Evolutionary conservation across 2,797 vertebrate genomes (phyloP), one percentile per base, ranked within the genome.

Genomic region (Molossus alvarezi): DNA sequence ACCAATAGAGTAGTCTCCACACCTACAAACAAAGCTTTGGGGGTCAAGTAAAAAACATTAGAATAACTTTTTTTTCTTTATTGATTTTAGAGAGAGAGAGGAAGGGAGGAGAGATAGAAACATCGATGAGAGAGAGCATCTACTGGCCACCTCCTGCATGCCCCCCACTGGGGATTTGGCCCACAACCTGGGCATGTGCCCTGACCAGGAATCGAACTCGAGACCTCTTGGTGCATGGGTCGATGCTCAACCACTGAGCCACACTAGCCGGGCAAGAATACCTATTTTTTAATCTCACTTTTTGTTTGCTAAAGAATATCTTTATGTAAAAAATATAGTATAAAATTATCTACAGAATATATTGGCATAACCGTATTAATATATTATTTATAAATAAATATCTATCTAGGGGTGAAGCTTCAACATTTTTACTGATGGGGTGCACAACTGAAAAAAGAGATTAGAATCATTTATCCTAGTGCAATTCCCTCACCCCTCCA

Each of bases 321-420:
- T 82, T 90, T 76, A 80, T 51, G 25, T 72, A 91, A 82, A 27
- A 64, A 75, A 55, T 25, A 55, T 48, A 84, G 6, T 90, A 95
- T 29, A 83, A 55, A 76, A 76, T 58, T 17, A 71, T 37, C 64
- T 64, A 82, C 76, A 62, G 91, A 55, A 51, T 62, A 62, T 69
- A 33, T 37, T 82, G 83, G 33, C 17, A 62, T 29, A 57, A 71
- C 21, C 33, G 18, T 65, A 73, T 64, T 72, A 57, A 23, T 64
- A 85, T 79, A 29, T 75, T 55, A 83, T 77, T 71, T 60, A 57
- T 65, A 76, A 81, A 48, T 55, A 75, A 57, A 76, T 48, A 82
- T 25, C 25, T 58, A 37, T 5, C 9, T n/a, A 48, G 18, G 58
- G 20, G 37, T n/a, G 37, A 41, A 67, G 10, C 17, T 37, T 45